Evolutionary conservation across 2,797 vertebrate genomes (phyloP), one percentile per base, ranked within the genome.

Genomic region (Synaphobranchus kaupii): DNA sequence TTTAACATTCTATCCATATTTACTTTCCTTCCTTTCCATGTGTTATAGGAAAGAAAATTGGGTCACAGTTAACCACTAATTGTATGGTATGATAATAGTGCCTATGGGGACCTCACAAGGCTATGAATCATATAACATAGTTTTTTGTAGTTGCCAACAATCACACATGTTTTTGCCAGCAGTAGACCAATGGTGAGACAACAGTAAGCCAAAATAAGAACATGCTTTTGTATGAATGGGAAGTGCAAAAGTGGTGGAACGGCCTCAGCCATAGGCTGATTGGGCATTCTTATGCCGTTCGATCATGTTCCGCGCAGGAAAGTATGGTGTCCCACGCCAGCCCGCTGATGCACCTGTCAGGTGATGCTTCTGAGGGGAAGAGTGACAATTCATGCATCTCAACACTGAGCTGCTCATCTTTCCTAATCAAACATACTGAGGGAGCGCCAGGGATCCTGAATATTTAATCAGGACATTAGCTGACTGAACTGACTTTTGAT

Each of bases 391-490:
- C 68, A 76, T 88, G 86, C 84, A 84, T 86, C 87, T 88, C 87
- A 50, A 54, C 87, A n/a, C n/a, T n/a, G n/a, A n/a, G n/a, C n/a
- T 2, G 73, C 87, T 90, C 86, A 83, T 89, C 92, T 84, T 63
- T 17, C 47, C 89, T 94, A 90, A 93, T 94, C 87, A 90, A 89
- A 84, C 48, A 15, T 56, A 86, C 88, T 86, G 89, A 71, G 89
- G 58, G 84, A 78, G 90, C 48, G 60, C 84, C 88, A 90, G 86
- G 82, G 80, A 88, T 87, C 88, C 87, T 88, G 89, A 94, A 94
- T 92, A 90, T 92, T 94, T 93, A 90, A 92, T 91, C 85, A 89
- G 71, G 20, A 89, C 87, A 92, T 92, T 87, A 89, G 87, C 87
- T 85, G 89, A 84, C 66, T 56, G 31, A 84, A 84, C 78, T 91